A percentile compares a stretch with the other conserved stretches of the same genome.
These are phyloP conservation scores for Phalacrocorax carbo DNA, from an alignment of 2,113 vertebrate species.

Conservation along the genomic window DNA sequence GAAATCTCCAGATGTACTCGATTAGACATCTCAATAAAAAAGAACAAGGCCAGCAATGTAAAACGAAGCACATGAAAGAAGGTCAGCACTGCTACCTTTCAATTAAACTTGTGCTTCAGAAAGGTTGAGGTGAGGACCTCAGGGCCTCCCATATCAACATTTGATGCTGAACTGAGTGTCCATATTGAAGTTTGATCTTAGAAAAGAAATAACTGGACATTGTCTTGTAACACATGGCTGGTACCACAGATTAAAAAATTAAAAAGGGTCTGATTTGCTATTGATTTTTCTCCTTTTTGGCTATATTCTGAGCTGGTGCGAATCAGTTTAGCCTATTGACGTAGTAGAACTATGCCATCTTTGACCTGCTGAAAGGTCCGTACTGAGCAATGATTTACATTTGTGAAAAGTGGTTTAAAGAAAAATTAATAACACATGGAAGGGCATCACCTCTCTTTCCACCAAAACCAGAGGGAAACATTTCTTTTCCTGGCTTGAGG, in stretches of 20 bases:
- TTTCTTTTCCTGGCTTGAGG: not conserved
- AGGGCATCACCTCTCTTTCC: not conserved
- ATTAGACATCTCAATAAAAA: constrained; percentile 49
- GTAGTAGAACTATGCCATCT: not conserved
- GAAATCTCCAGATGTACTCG: constrained; percentile 5
- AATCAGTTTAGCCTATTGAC: not conserved
- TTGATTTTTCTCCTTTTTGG: not conserved
- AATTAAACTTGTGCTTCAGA: constrained; percentile 46
- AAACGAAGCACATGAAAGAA: constrained; percentile 37
- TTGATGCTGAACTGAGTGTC: not conserved
- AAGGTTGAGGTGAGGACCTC: constrained; percentile 49
- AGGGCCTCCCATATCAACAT: not conserved
- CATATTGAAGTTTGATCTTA: not conserved
- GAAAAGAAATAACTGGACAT: constrained; percentile 1
- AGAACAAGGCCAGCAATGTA: constrained; percentile 20
- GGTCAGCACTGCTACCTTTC: constrained; percentile 40
- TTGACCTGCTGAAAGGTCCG: not conserved
- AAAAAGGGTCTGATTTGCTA: not conserved
- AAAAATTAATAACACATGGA: not conserved
- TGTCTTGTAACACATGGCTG: constrained; percentile 3
- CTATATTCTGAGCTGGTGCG: not conserved
- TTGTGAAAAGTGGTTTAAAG: not conserved
- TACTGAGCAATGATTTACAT: not conserved
- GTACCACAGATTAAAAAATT: not conserved
- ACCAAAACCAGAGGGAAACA: not conserved